Percentiles rank a stretch among this genome's conserved stretches.
phyloP scores from a whole-genome alignment of 2,888 invertebrate species.

The Antheraea yamamai region DNA sequence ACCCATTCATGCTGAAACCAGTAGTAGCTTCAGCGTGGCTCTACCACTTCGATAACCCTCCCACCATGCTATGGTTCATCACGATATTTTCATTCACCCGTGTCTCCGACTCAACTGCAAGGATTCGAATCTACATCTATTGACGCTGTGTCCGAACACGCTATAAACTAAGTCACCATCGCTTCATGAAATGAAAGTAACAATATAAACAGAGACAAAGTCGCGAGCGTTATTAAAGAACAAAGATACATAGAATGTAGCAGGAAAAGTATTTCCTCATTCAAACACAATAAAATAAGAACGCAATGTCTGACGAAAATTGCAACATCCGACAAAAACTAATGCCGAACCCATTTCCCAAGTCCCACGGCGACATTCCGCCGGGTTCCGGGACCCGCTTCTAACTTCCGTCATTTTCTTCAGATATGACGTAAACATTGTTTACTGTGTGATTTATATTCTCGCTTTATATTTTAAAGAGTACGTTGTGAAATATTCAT shows the following conservation, averaged over 20 bases:
- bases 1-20: too few relatives aligned
- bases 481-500: background rate
- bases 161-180: too few relatives aligned
- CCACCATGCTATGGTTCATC: too few relatives aligned
- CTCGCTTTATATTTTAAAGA: background rate
- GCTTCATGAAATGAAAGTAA: too few relatives aligned
- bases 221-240: background rate
- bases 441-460: slow-evolving; percentile 11
- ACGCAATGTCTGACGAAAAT: slow-evolving; percentile 25
- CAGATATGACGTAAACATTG: slow-evolving; percentile 8
- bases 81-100: too few relatives aligned
- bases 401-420: slow-evolving; percentile 13
- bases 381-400: background rate
- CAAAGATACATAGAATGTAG: background rate
- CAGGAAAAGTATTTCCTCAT: slow-evolving; percentile 7
- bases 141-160: too few relatives aligned
- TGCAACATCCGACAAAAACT: slow-evolving; percentile 35
- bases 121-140: too few relatives aligned
- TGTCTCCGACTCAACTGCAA: too few relatives aligned
- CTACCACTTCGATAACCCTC: too few relatives aligned
- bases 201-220: too few relatives aligned
- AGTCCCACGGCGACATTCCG: slow-evolving; percentile 10
- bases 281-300: slow-evolving; percentile 10
- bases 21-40: too few relatives aligned
- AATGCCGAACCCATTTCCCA: slow-evolving; percentile 15